A percentile compares a stretch with the other conserved stretches of the same genome.
These are phyloP conservation scores for Lithophane ornitopus DNA, from an alignment of 2,888 invertebrate species.

Conservation along the genomic window DNA sequence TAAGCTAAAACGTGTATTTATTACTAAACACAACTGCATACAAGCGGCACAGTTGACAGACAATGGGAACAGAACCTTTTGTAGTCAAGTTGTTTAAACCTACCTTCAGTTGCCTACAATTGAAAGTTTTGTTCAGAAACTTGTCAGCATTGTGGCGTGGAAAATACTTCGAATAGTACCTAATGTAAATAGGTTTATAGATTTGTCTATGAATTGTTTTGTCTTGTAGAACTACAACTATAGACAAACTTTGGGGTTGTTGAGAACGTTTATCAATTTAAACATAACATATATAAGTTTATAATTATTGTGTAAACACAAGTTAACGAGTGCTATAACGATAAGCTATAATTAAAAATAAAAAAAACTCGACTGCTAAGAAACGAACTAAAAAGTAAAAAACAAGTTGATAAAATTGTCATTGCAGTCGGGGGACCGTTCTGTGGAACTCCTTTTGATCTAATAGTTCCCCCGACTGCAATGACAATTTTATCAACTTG, in stretches of 20 bases:
- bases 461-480: too few relatives aligned
- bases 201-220: neutral
- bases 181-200: neutral
- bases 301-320: too few relatives aligned
- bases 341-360: too few relatives aligned
- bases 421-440: too few relatives aligned
- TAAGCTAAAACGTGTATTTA: conserved; percentile 6
- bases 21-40: neutral
- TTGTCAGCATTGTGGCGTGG: neutral
- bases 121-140: conserved; percentile 33
- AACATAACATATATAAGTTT: too few relatives aligned
- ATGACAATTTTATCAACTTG: too few relatives aligned
- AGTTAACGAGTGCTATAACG: too few relatives aligned
- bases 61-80: conserved; percentile 43
- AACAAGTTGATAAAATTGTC: too few relatives aligned
- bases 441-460: too few relatives aligned
- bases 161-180: neutral
- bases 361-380: too few relatives aligned
- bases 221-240: conserved; percentile 3
- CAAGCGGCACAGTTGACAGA: conserved; percentile 11
- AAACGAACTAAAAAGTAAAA: too few relatives aligned
- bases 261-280: neutral
- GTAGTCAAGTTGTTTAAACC: conserved; percentile 23
- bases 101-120: neutral
- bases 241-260: neutral